Evolutionary conservation across 2,888 invertebrate genomes (phyloP).

Genomic region (Gari tellinella): DNA sequence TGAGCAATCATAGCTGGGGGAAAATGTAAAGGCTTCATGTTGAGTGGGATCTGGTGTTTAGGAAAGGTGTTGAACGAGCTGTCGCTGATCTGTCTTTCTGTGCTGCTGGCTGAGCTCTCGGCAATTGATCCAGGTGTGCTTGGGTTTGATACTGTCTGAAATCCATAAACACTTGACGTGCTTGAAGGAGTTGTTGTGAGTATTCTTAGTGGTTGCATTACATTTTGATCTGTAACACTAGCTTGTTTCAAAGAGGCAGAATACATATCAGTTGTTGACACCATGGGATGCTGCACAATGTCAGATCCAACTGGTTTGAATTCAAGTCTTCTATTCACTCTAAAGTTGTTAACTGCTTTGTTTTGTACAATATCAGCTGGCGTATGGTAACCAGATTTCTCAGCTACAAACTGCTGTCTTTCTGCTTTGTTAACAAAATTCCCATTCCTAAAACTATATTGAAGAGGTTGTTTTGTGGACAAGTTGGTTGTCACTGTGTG

Average conservation of each 20-base stretch:
- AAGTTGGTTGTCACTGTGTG: neutral
- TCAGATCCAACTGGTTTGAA: neutral
- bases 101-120: neutral
- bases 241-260: neutral
- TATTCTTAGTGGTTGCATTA: conserved; percentile 37
- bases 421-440: neutral
- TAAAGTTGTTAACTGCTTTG: neutral
- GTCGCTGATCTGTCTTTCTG: neutral
- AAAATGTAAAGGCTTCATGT: conserved; percentile 7
- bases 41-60: neutral
- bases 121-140: conserved; percentile 37
- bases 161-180: conserved; percentile 1
- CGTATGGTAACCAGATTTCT: neutral
- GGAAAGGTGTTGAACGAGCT: neutral
- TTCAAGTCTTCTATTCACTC: too few species aligned
- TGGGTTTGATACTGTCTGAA: conserved; percentile 37
- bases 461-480: neutral
- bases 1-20: neutral
- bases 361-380: neutral
- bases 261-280: neutral
- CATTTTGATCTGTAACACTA: neutral
- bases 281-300: neutral
- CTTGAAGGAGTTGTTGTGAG: conserved; percentile 28
- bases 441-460: neutral
- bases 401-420: neutral